Conservation (phyloP, 2,888 invertebrate species). For the Sminthurinus aureus region DNA sequence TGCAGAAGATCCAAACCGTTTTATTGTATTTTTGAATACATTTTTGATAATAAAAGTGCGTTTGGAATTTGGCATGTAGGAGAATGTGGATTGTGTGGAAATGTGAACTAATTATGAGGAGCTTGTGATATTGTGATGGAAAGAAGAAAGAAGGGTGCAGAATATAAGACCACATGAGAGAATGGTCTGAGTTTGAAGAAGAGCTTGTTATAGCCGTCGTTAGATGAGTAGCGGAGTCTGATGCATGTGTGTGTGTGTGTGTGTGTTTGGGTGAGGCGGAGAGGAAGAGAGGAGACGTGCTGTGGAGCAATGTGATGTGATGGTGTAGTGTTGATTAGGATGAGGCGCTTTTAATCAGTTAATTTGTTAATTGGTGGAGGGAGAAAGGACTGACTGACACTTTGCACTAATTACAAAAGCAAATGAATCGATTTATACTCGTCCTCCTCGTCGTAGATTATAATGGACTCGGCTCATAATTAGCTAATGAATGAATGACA, state of each 20-base stretch:
- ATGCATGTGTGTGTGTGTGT: conserved; percentile 17
- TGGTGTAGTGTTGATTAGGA: conserved; percentile 30
- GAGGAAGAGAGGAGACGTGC: too few species aligned
- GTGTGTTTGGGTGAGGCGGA: not conserved
- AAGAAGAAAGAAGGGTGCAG: too few species aligned
- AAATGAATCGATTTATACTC: conserved; percentile 16
- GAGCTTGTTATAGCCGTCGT: not conserved
- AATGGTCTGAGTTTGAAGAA: not conserved
- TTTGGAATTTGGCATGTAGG: too few species aligned
- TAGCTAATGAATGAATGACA: conserved; percentile 18
- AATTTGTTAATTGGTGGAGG: conserved; percentile 40
- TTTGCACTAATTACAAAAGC: conserved; percentile 12
- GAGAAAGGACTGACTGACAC: conserved; percentile 39
- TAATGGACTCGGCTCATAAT: conserved; percentile 17
- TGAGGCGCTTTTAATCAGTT: conserved; percentile 38
- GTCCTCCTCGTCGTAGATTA: conserved; percentile 17
- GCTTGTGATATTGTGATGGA: too few species aligned
- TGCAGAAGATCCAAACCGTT: too few species aligned
- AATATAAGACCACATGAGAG: not conserved
- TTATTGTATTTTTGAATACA: too few species aligned
- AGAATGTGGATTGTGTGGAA: too few species aligned
- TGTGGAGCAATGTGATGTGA: too few species aligned
- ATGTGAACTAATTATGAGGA: too few species aligned
- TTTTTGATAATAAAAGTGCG: too few species aligned
- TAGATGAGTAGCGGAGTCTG: not conserved